Percentiles rank a stretch among this genome's conserved stretches.
Conservation (phyloP, 2,797 vertebrate species). For the Parotocinclus haroldoi region DNA sequence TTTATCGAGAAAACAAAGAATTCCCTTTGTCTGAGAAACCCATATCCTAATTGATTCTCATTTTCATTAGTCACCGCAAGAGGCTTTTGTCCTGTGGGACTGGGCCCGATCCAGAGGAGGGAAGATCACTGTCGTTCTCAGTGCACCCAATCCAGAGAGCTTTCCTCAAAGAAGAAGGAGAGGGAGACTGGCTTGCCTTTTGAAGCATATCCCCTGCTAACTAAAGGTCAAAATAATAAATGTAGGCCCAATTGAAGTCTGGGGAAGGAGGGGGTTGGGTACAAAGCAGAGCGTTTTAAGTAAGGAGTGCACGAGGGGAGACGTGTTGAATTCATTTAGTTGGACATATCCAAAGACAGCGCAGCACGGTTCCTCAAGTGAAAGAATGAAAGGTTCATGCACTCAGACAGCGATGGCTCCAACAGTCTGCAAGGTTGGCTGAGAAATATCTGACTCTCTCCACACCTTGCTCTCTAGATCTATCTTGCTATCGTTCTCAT, state of each 20-base stretch:
- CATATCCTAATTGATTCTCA: slow-evolving; percentile 67
- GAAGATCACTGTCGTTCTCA: slow-evolving; percentile 64
- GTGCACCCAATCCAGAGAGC: slow-evolving; percentile 64
- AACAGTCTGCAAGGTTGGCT: slow-evolving; percentile 51
- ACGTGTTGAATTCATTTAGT: slow-evolving; percentile 74
- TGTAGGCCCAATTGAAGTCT: slow-evolving; percentile 75
- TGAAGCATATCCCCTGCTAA: slow-evolving; percentile 68
- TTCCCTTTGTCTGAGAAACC: slow-evolving; percentile 46
- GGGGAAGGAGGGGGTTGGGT: slow-evolving; percentile 43
- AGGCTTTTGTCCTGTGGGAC: slow-evolving; percentile 58
- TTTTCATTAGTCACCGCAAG: slow-evolving; percentile 66
- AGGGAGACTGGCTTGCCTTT: slow-evolving; percentile 62
- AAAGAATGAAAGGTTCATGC: slow-evolving; percentile 68
- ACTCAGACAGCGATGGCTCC: slow-evolving; percentile 62
- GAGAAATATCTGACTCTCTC: slow-evolving; percentile 21
- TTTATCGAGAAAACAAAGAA: slow-evolving; percentile 36
- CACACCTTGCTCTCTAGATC: background rate
- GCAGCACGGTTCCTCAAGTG: slow-evolving; percentile 58
- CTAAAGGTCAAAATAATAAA: slow-evolving; percentile 84
- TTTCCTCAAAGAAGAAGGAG: slow-evolving; percentile 58
- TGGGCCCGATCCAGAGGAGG: slow-evolving; percentile 60
- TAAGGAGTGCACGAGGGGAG: slow-evolving; percentile 59
- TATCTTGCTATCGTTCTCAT: background rate
- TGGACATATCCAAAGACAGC: slow-evolving; percentile 64
- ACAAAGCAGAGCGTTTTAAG: slow-evolving; percentile 59